These are phyloP conservation scores for Brachynemurus nebulosus DNA, from an alignment of 2,888 invertebrate species.

Conservation along the genomic window DNA sequence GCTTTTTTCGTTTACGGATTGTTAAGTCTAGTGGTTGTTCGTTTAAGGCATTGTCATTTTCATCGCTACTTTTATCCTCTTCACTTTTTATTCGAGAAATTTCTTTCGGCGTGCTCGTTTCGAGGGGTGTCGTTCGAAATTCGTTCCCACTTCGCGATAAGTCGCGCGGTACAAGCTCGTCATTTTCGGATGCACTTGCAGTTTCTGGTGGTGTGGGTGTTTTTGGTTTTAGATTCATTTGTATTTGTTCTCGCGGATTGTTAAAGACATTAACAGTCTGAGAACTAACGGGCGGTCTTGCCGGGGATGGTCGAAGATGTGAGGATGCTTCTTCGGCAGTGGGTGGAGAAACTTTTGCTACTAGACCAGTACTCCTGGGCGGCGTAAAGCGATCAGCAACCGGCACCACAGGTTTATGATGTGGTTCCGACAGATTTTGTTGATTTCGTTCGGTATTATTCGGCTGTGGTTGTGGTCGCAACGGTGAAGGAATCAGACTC, in stretches of 20 bases:
- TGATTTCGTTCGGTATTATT: slow-evolving; percentile 1
- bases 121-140: not conserved
- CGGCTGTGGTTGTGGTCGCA: slow-evolving; percentile 7
- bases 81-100: slow-evolving; percentile 14
- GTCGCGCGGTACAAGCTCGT: slow-evolving; percentile 14
- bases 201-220: slow-evolving; percentile 15
- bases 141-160: too few relatives aligned
- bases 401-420: slow-evolving; percentile 26
- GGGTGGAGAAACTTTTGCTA: slow-evolving; percentile 48
- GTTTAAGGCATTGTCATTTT: slow-evolving; percentile 25
- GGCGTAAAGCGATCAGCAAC: slow-evolving; percentile 40
- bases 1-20: slow-evolving; percentile 37
- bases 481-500: slow-evolving; percentile 2
- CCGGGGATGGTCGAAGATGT: slow-evolving; percentile 50
- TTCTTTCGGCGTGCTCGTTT: slow-evolving; percentile 18
- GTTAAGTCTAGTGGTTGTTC: slow-evolving; percentile 54
- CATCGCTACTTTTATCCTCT: slow-evolving; percentile 8
- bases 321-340: slow-evolving; percentile 50
- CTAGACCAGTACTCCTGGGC: slow-evolving; percentile 32
- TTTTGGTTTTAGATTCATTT: slow-evolving; percentile 12
- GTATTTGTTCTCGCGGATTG: slow-evolving; percentile 25
- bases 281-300: slow-evolving; percentile 36
- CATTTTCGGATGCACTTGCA: slow-evolving; percentile 13
- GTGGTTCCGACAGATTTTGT: slow-evolving; percentile 21
- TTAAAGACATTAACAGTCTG: slow-evolving; percentile 21